Percentiles rank a stretch among this genome's conserved stretches.
These are phyloP conservation scores for Chaenodraco wilsoni DNA, from an alignment of 2,797 vertebrate species.

Conservation along the genomic window DNA sequence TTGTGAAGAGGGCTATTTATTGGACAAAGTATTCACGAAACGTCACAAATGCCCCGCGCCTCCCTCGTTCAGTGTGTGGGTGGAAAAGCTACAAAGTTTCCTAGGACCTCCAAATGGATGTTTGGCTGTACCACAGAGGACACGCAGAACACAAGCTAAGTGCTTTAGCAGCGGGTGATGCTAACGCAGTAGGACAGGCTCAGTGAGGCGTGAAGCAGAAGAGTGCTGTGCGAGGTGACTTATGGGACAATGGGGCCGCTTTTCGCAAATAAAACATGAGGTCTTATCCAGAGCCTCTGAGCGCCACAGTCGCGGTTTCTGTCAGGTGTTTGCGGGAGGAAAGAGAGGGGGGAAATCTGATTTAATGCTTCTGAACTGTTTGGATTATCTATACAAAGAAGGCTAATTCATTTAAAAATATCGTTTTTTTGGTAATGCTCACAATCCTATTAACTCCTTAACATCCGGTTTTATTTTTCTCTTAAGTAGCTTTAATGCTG, in stretches of 20 bases:
- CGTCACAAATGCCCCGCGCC: conserved; percentile 55
- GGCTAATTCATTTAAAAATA: conserved; percentile 30
- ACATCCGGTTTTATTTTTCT: conserved; percentile 2
- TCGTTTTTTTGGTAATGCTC: neutral
- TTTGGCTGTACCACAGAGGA: conserved; percentile 84
- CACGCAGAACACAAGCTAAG: conserved; percentile 84
- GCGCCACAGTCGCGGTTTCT: conserved; percentile 71
- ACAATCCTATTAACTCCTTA: conserved; percentile 8
- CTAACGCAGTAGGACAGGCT: conserved; percentile 80
- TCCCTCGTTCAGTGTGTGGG: conserved; percentile 59
- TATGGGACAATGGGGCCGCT: conserved; percentile 87
- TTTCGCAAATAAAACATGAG: conserved; percentile 88
- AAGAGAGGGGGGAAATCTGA: conserved; percentile 41
- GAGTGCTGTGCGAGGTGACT: conserved; percentile 86
- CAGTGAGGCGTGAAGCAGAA: conserved; percentile 84
- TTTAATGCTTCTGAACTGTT: conserved; percentile 60
- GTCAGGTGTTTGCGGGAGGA: conserved; percentile 70
- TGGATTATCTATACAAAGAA: conserved; percentile 56
- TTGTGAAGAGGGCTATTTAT: conserved; percentile 62
- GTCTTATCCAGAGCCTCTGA: conserved; percentile 80
- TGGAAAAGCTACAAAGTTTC: conserved; percentile 78
- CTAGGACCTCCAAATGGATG: conserved; percentile 81
- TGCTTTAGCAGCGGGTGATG: conserved; percentile 82
- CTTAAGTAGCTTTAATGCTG: conserved; percentile 9
- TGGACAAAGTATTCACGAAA: conserved; percentile 66